These are phyloP conservation scores for Dissostichus mawsoni DNA, from an alignment of 2,113 vertebrate genomes.

Conservation along the genomic window DNA sequence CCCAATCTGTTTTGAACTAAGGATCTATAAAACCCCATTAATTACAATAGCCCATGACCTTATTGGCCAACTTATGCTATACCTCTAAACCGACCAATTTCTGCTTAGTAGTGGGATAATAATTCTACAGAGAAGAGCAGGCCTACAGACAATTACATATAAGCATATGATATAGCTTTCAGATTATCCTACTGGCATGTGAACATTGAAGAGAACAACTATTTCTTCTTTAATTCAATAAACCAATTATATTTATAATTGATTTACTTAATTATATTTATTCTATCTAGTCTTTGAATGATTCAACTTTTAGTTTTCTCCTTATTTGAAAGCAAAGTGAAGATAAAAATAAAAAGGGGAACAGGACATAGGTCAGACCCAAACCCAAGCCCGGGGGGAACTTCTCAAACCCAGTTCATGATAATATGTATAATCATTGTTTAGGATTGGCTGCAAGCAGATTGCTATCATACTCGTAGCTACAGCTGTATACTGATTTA, in stretches of 20 bases:
- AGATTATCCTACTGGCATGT: not conserved
- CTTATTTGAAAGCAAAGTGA: no score
- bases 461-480: not conserved
- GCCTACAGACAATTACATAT: slow-evolving; percentile 8
- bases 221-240: no score
- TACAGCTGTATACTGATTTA: not conserved
- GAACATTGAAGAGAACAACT: not conserved
- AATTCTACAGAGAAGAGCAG: not conserved
- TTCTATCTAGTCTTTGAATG: no score
- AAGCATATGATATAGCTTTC: not conserved
- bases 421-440: no score
- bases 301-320: no score
- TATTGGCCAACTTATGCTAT: slow-evolving; percentile 21
- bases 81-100: slow-evolving; percentile 48
- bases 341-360: no score
- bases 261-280: no score
- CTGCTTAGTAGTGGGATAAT: slow-evolving; percentile 40
- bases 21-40: slow-evolving; percentile 45
- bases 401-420: no score
- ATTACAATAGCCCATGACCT: slow-evolving; percentile 49
- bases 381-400: no score
- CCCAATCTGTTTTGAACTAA: slow-evolving; percentile 28
- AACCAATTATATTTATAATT: no score
- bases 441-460: no score
- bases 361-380: no score